Evolutionary conservation across 2,113 vertebrate species (phyloP).

Genomic region (Ellobius talpinus): DNA sequence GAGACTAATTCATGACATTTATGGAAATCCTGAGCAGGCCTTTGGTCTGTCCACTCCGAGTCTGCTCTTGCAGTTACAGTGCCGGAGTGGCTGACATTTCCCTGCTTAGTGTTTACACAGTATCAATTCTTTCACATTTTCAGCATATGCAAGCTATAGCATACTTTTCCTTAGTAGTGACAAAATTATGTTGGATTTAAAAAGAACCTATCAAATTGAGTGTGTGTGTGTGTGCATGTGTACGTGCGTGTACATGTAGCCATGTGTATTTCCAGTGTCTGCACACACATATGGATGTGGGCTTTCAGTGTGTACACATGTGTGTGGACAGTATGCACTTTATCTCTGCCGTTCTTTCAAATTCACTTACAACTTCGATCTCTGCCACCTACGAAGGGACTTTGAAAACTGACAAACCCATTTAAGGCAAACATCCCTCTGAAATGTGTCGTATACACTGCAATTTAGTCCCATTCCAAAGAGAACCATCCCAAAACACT

Average conservation of each 20-base stretch:
- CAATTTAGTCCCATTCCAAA: neutral
- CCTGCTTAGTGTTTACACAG: too few species aligned
- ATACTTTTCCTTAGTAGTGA: neutral
- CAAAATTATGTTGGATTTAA: neutral
- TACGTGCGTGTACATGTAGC: neutral
- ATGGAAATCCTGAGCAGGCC: neutral
- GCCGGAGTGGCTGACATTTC: neutral
- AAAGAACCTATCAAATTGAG: neutral
- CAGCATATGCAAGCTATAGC: neutral
- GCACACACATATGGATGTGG: neutral
- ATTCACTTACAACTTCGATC: neutral
- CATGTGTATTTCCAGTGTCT: neutral
- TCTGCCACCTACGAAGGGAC: neutral
- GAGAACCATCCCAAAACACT: neutral
- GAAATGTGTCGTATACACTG: neutral
- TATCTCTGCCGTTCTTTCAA: neutral
- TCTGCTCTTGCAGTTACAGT: fast-evolving
- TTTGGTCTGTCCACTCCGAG: fast-evolving
- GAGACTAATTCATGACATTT: neutral
- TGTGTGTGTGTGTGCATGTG: neutral
- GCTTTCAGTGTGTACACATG: neutral
- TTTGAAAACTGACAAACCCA: neutral
- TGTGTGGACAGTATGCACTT: neutral
- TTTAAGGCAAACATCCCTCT: neutral
- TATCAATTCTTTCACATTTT: neutral